Evolutionary conservation across 2,113 vertebrate species (phyloP), one percentile per base, ranked within the genome.

Genomic region (Aldabrachelys gigantea): DNA sequence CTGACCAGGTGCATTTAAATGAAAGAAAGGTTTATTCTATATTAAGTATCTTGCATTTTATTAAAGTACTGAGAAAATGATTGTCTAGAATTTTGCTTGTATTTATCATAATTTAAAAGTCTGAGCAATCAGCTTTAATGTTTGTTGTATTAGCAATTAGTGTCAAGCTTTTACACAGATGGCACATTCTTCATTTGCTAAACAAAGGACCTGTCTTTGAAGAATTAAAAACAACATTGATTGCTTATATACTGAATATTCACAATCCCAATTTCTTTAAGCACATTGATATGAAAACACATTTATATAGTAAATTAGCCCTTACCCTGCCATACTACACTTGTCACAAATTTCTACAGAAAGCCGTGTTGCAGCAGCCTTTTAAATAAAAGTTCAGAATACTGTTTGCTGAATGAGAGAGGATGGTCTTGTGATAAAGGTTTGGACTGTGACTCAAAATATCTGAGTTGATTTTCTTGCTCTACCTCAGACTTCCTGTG

Each of bases 121-220:
- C 89, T 94, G 44, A 50, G 94, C 93, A 96, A 97, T 86, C 59
- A 95, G 10, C 47, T 88, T 92, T 87, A 96, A 85, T 95, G 7
- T 88, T 95, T 91, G 41, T 92, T 96, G 87, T 93, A 59, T 10
- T 92, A 57, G 19, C 44, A 97, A 69, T 97, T 94, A 94, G 1
- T 81, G 27, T 92, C 85, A 96, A 92, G 9, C 8, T 88, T 88
- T 59, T 7, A 81, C 57, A 94, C 81, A 97, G 89, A 96, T 92
- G 75, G 57, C 69, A 14, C 3, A 29, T 80, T 93, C 31, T 90
- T 94, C 72, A 86, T 96, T 17, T 89, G 47, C 25, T 84, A 89
- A 76, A 89, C 54, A 80, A 87, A 84, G 27, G 31, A 27, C 38
- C 1, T 93, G 10, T 80, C 47, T 95, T 85, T 95, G 65, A 96